Base-by-base conservation (phyloP, 2,797 vertebrate species). In the Ispidina lecontei region DNA sequence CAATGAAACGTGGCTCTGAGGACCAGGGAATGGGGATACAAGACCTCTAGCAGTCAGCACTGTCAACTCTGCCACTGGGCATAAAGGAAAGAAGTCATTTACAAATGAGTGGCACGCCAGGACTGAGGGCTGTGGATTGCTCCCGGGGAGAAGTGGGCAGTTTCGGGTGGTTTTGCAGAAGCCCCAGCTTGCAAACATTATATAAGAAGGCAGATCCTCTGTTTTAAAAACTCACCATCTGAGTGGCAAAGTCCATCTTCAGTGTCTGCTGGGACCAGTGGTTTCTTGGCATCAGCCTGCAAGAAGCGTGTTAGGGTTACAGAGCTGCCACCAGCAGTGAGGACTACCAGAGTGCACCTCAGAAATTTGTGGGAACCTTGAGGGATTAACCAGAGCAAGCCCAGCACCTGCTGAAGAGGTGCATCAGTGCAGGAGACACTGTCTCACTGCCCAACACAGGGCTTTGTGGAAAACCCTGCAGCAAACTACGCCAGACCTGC, bases 201-300 rank as follows among this genome's bases (percentile, higher is more conserved):
- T 67, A 39, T 81, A 87, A 91, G 84, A 84, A 73, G 60, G n/a
- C 16, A 35, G 35, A 60, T 94, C 82, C 51, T 84, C 28, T 92
- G 62, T 75, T 96, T 98, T 98, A 83, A 97, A 96, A 98, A 99
- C 99, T 98, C 97, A 99, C 99, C 99, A 95, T 89, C 94, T 33
- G 97, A 93, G 64, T 97, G 98, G 75, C 95, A 94, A 28, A 92
- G 88, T 71, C 96, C 92, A 0, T 98, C 97, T 73, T 98, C 98
- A 71, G 91, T 85, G 64, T 98, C 97, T 94, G 96, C 96, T 33
- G 96, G 95, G 56, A 96, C 97, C 46, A 97, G 63, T 6, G 63
- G 74, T 71, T 96, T 96, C 96, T 98, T 98, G 92, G 91, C 89
- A 81, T 98, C 97, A 33, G 96, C 98, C 99, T 99, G 97, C 91